Conservation (phyloP, 2,797 vertebrate genomes). For the Pseudochromis fuscus region DNA sequence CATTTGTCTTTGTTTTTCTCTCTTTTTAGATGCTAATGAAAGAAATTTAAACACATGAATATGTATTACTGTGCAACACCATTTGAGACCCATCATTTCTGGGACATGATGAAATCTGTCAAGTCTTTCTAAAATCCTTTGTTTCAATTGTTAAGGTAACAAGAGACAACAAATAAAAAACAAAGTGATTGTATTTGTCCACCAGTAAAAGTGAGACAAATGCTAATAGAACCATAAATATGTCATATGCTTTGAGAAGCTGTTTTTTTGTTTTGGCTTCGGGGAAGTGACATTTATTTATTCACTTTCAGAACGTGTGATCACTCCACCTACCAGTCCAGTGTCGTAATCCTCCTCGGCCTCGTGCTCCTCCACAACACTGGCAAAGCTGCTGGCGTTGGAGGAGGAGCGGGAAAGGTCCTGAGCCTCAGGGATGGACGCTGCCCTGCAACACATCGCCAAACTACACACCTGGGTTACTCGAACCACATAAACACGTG, state of each 20-base stretch:
- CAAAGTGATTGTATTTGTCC: neutral
- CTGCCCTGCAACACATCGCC: slow-evolving; percentile 84
- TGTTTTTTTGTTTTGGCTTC: slow-evolving; percentile 9
- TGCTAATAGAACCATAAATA: slow-evolving; percentile 1
- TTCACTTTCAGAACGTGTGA: slow-evolving; percentile 7
- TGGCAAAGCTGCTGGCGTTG: slow-evolving; percentile 97
- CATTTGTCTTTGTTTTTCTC: slow-evolving; percentile 15
- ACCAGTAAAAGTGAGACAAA: slow-evolving; percentile 16
- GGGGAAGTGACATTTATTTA: slow-evolving; percentile 7
- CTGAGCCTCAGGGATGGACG: slow-evolving; percentile 88
- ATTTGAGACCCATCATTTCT: slow-evolving; percentile 24
- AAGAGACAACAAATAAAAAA: slow-evolving; percentile 12
- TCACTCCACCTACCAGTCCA: slow-evolving; percentile 82
- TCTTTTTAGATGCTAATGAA: slow-evolving; percentile 23
- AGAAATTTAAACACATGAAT: slow-evolving; percentile 30
- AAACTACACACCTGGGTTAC: slow-evolving; percentile 81
- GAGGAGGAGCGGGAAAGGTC: slow-evolving; percentile 95
- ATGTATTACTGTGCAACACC: slow-evolving; percentile 30
- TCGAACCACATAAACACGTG: slow-evolving; percentile 30
- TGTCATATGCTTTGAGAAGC: slow-evolving; percentile 1
- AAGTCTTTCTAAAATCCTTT: slow-evolving; percentile 25
- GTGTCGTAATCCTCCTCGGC: slow-evolving; percentile 89
- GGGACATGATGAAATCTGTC: slow-evolving; percentile 26
- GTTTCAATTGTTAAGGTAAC: slow-evolving; percentile 17
- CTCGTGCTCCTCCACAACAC: slow-evolving; percentile 90